Conservation (phyloP, 2,888 invertebrate species). For the Anorthoa munda region DNA sequence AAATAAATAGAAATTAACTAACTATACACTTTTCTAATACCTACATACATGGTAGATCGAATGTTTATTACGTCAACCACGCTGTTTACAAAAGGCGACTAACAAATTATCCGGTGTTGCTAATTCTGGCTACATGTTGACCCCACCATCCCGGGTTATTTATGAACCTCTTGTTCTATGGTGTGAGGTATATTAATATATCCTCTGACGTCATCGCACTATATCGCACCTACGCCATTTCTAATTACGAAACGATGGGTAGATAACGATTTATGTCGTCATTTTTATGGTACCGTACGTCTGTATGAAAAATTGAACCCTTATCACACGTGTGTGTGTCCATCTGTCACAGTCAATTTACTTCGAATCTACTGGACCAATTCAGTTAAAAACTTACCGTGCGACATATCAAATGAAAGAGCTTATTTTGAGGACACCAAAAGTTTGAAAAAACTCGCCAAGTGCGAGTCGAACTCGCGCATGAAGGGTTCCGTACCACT, state of each 20-base stretch:
- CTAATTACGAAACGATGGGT: constrained; percentile 48
- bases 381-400: no score
- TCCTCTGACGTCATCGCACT: constrained; percentile 54
- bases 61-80: constrained; percentile 56
- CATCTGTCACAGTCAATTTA: no score
- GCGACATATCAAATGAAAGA: no score
- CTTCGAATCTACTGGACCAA: no score
- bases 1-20: constrained; percentile 28
- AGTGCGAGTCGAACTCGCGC: no score
- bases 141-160: constrained; percentile 56
- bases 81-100: constrained; percentile 61
- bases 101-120: constrained; percentile 59
- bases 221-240: constrained; percentile 40
- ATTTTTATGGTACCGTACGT: neutral
- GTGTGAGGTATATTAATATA: constrained; percentile 59
- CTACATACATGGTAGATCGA: constrained; percentile 13
- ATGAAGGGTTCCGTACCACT: no score
- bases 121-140: constrained; percentile 60
- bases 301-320: no score
- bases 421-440: no score
- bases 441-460: no score
- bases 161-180: constrained; percentile 56
- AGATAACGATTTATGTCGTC: constrained; percentile 32
- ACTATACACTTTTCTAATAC: constrained; percentile 4
- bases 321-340: no score